phyloP scores from a whole-genome alignment of 1,140 invertebrate genomes.

The Sarcophaga peregrina region DNA sequence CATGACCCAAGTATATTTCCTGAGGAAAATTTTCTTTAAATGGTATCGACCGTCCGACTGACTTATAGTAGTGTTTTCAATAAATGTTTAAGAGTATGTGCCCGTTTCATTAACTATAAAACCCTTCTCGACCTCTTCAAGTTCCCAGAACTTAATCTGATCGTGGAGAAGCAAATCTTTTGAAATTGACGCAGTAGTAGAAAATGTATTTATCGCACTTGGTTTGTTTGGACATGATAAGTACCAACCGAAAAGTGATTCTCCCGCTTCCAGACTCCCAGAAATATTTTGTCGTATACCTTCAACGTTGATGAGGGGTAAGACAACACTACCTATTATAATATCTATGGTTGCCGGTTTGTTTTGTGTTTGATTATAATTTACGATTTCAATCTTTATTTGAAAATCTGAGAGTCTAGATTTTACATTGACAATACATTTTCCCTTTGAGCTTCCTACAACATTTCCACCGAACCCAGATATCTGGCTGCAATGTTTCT shows the following conservation, averaged over 20 bases:
- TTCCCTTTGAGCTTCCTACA: conserved; percentile 2
- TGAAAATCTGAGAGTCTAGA: background rate
- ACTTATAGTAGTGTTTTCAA: background rate
- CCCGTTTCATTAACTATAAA: background rate
- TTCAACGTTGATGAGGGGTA: background rate
- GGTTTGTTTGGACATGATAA: too few relatives aligned
- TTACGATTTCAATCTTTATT: background rate
- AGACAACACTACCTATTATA: conserved; percentile 6
- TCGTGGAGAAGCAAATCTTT: background rate
- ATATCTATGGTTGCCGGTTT: conserved; percentile 6
- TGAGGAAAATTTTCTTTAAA: background rate
- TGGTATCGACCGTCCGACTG: background rate
- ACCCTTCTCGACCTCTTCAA: too few relatives aligned
- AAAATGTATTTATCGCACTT: background rate
- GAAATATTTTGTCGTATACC: conserved; percentile 6
- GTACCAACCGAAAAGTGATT: conserved; percentile 17
- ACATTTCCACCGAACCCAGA: conserved; percentile 3
- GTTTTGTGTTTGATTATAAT: background rate
- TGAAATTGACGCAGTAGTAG: background rate
- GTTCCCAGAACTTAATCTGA: too few relatives aligned
- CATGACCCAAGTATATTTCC: background rate
- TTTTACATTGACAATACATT: background rate
- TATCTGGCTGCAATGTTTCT: background rate
- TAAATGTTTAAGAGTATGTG: background rate
- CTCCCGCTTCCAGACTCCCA: background rate